Evolutionary conservation across 2,113 vertebrate species (phyloP).

Genomic region (Notothenia coriiceps): DNA sequence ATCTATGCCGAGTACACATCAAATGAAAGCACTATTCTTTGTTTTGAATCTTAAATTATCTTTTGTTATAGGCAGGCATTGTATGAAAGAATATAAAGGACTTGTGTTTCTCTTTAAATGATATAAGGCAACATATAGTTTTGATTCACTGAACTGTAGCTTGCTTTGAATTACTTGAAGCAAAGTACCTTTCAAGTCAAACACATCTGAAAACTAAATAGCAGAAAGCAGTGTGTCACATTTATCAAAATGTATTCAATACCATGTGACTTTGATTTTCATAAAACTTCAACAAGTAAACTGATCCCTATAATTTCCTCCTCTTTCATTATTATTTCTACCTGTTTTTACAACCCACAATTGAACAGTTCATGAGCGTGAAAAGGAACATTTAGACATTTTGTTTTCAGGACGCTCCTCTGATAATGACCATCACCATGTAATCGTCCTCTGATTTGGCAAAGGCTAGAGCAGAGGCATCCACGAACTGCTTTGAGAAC

Average conservation of each 20-base stretch:
- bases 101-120: slow-evolving; percentile 8
- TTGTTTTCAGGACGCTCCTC: slow-evolving; percentile 91
- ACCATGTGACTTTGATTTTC: slow-evolving; percentile 27
- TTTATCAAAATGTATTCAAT: slow-evolving; percentile 31
- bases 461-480: slow-evolving; percentile 96
- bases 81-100: slow-evolving; percentile 25
- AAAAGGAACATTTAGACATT: slow-evolving; percentile 38
- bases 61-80: slow-evolving; percentile 10
- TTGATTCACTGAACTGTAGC: slow-evolving; percentile 31
- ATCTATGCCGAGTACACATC: neutral
- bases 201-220: slow-evolving; percentile 33
- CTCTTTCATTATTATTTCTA: slow-evolving; percentile 22
- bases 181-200: slow-evolving; percentile 39
- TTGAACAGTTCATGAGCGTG: slow-evolving; percentile 37
- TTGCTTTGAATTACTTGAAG: slow-evolving; percentile 33
- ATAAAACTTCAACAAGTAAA: slow-evolving; percentile 35
- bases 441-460: slow-evolving; percentile 99
- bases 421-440: slow-evolving; percentile 98
- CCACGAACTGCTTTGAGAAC: slow-evolving; percentile 98
- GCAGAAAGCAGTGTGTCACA: slow-evolving; percentile 14
- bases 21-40: slow-evolving; percentile 19
- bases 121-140: slow-evolving; percentile 55
- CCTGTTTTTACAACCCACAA: slow-evolving; percentile 48
- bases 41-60: slow-evolving; percentile 3
- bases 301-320: slow-evolving; percentile 11